phyloP scores from a whole-genome alignment of 2,888 invertebrate genomes.

The Stenolophus ochropezus region DNA sequence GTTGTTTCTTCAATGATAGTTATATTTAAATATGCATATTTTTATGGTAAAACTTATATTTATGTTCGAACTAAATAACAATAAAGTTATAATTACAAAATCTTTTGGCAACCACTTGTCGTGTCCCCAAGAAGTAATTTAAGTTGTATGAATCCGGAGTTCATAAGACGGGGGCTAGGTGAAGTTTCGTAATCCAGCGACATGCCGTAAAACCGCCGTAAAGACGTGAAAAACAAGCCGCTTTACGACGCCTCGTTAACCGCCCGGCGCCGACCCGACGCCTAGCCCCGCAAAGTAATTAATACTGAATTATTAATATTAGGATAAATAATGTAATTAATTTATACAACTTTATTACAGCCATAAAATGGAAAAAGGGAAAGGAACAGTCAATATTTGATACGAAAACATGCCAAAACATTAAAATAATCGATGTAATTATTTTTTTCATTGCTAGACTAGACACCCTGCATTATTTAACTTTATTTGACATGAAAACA shows the following conservation, averaged over 20 bases:
- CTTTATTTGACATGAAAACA: no score
- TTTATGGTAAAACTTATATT: no score
- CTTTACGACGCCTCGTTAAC: constrained; percentile 50
- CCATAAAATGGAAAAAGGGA: background rate
- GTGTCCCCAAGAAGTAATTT: constrained; percentile 46
- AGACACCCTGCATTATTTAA: no score
- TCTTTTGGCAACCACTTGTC: background rate
- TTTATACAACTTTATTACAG: background rate
- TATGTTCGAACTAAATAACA: background rate
- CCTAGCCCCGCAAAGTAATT: constrained; percentile 14
- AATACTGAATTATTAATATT: constrained; percentile 34
- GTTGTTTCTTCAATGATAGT: no score
- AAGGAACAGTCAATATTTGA: background rate
- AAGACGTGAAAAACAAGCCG: constrained; percentile 49
- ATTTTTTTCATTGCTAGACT: no score
- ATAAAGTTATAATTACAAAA: background rate
- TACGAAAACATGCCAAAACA: no score
- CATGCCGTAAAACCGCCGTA: constrained; percentile 53
- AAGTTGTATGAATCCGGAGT: constrained; percentile 47
- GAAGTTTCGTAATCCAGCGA: constrained; percentile 48
- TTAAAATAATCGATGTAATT: no score
- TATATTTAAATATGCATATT: no score
- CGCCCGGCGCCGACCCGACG: background rate
- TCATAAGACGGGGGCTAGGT: constrained; percentile 16
- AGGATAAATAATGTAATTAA: constrained; percentile 15